A percentile compares a stretch with the other conserved stretches of the same genome.
Evolutionary conservation across 1,140 invertebrate genomes (phyloP).

Genomic region (Cydia splendana): DNA sequence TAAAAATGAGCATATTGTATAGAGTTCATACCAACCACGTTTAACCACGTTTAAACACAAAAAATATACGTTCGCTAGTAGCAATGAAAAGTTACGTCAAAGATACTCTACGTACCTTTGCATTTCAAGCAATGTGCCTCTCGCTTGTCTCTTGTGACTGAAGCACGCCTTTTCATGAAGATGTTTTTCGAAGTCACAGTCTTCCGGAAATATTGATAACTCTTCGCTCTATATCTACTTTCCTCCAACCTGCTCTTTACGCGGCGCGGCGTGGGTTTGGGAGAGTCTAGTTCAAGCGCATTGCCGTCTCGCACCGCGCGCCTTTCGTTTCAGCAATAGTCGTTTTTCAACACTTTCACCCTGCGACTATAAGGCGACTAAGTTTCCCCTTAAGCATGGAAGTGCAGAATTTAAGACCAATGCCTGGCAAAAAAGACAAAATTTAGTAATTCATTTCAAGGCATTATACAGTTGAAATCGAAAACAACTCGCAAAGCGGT

Average conservation of each 20-base stretch:
- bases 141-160: constrained; percentile 8
- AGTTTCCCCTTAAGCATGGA: constrained; percentile 21
- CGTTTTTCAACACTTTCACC: constrained; percentile 20
- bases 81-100: constrained; percentile 27
- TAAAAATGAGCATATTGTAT: not conserved
- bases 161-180: constrained; percentile 14
- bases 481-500: constrained; percentile 22
- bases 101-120: constrained; percentile 31
- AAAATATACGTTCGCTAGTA: constrained; percentile 17
- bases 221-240: constrained; percentile 5
- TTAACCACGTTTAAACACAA: not conserved
- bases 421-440: constrained; percentile 30
- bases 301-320: not conserved
- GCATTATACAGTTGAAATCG: not conserved
- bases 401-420: constrained; percentile 30
- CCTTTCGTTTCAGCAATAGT: constrained; percentile 4
- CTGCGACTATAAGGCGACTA: constrained; percentile 22
- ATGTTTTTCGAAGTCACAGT: constrained; percentile 1
- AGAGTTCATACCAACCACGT: not conserved
- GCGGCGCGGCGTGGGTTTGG: not conserved
- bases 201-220: not conserved
- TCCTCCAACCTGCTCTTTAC: not conserved
- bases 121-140: constrained; percentile 7
- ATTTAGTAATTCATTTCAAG: constrained; percentile 17
- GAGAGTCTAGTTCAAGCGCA: not conserved